Percentiles rank a stretch among this genome's conserved stretches.
phyloP scores from a whole-genome alignment of 2,888 invertebrate species.

The Synanthedon vespiformis region DNA sequence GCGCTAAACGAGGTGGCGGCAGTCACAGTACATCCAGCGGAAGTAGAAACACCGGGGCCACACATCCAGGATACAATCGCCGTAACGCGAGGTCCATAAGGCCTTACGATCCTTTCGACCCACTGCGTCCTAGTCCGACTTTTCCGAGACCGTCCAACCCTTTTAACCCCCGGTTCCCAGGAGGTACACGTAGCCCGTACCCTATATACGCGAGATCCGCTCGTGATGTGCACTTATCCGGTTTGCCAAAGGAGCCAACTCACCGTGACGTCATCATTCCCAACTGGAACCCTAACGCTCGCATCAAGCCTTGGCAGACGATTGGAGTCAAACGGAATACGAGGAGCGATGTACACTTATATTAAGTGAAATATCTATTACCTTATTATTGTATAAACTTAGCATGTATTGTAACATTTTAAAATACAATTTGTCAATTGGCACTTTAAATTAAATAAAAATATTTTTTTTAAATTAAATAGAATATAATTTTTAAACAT shows the following conservation, averaged over 20 bases:
- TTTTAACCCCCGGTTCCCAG: slow-evolving; percentile 4
- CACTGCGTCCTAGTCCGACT: not conserved
- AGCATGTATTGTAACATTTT: too few species aligned
- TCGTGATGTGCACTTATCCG: slow-evolving; percentile 9
- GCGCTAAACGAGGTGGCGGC: slow-evolving; percentile 7
- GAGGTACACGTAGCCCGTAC: slow-evolving; percentile 1
- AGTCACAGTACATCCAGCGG: slow-evolving; percentile 17
- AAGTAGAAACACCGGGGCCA: slow-evolving; percentile 22
- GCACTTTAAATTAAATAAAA: too few species aligned
- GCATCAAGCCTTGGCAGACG: slow-evolving; percentile 23
- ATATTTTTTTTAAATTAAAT: too few species aligned
- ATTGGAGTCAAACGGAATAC: slow-evolving; percentile 12
- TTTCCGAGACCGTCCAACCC: slow-evolving; percentile 5
- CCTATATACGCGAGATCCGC: slow-evolving; percentile 11
- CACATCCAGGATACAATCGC: slow-evolving; percentile 32
- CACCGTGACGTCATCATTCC: slow-evolving; percentile 25
- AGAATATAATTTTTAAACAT: too few species aligned
- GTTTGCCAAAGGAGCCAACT: slow-evolving; percentile 13
- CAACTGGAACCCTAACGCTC: slow-evolving; percentile 31
- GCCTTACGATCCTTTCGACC: slow-evolving; percentile 4
- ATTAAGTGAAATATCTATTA: not conserved
- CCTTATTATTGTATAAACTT: too few species aligned
- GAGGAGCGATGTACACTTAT: not conserved
- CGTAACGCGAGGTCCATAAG: slow-evolving; percentile 21
- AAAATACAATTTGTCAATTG: too few species aligned